Evolutionary conservation across 2,113 vertebrate genomes (phyloP), one percentile per base, ranked within the genome.

Genomic region (Siphamia tubifer): DNA sequence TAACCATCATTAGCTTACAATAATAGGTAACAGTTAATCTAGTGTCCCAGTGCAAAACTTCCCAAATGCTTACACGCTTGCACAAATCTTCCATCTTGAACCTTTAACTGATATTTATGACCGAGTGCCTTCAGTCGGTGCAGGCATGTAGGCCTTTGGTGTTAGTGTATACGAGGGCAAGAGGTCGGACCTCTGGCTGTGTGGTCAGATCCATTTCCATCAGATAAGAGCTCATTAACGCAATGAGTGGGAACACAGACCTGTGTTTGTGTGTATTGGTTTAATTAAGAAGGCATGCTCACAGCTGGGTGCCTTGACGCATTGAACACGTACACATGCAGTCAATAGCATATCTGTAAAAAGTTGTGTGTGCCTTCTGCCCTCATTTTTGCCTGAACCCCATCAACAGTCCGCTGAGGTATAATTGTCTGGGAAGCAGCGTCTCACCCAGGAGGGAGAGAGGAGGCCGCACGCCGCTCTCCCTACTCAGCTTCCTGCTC

Each of bases 171-270:
- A 19, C 24, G 57, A 68, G 71, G 55, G 36, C 61, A 52, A 6
- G 47, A 77, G 83, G 80, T 80, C 67, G 58, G 67, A 77, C 54
- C 75, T 28, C 81, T 73, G 63, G 55, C 67, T 82, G 81, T 73
- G 74, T 10, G 36, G 53, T 71, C 57, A 24, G 82, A 81, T 90
- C 81, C 44, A 19, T 63, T 89, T 83, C 45, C 68, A 89, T 86
- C 84, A 89, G 85, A 90, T 88, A 89, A 82, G 51, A 66, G 17
- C 61, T 79, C 70, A 82, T 83, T 75, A 77, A 74, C 28, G 39
- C 63, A 54, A 55, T 34, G 40, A 69, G 53, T 2, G 15, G 58
- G 61, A 66, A 34, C 61, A 24, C 62, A 13, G 56, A 10, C 55
- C 61, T 39, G 62, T 66, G 47, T 68, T 55, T 69, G 60, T 65